Conservation (phyloP, 2,113 vertebrate genomes). For the Alouatta palliata region DNA sequence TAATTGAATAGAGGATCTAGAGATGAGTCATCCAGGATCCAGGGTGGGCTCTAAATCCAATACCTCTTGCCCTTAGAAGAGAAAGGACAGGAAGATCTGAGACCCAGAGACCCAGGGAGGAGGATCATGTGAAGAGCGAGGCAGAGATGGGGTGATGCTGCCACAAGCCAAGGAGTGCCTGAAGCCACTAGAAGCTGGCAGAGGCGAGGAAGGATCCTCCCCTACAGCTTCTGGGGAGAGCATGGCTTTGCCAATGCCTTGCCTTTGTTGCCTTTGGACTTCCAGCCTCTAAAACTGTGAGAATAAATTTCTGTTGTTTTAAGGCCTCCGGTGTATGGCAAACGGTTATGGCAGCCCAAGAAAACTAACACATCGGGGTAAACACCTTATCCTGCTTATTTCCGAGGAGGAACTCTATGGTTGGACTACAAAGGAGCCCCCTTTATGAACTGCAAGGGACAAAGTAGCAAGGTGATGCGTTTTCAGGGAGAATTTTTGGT, state of each 20-base stretch:
- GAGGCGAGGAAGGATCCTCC: neutral
- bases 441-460: too few species aligned
- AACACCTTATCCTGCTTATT: neutral
- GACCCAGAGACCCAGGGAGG: neutral
- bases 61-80: neutral
- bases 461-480: neutral
- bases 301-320: neutral
- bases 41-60: neutral
- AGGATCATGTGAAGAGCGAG: neutral
- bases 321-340: neutral
- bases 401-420: too few species aligned
- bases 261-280: neutral
- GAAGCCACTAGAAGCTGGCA: neutral
- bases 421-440: neutral
- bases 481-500: neutral
- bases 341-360: too few species aligned
- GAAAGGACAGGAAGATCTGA: neutral
- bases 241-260: neutral
- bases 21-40: neutral
- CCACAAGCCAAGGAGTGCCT: neutral
- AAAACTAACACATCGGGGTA: neutral
- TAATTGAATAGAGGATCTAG: neutral
- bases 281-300: neutral
- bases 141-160: neutral
- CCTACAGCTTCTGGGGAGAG: rapidly evolving